Evolutionary conservation across 2,888 invertebrate species (phyloP).

Genomic region (Notocelia uddmanniana): DNA sequence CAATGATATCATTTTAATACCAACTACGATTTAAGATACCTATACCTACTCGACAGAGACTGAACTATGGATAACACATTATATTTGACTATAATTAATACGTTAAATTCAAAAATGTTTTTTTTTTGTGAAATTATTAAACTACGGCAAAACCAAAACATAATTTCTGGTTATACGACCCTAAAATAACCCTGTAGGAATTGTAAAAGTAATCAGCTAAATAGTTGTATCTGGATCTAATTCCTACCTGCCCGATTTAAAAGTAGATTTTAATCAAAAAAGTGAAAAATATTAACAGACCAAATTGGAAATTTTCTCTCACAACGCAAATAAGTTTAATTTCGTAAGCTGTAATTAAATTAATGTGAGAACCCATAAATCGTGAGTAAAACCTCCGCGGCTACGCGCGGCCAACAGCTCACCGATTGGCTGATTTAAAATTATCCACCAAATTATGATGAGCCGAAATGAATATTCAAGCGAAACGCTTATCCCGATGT

Average conservation of each 20-base stretch:
- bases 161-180: background rate
- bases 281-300: conserved; percentile 13
- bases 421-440: conserved; percentile 80
- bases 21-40: background rate
- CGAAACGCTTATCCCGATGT: conserved; percentile 79
- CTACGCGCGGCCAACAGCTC: conserved; percentile 55
- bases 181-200: too few relatives aligned
- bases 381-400: conserved; percentile 61
- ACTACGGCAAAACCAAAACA: background rate
- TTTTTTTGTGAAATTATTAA: background rate
- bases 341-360: conserved; percentile 60
- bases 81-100: background rate
- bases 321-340: conserved; percentile 48
- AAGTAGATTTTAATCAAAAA: background rate
- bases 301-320: conserved; percentile 20
- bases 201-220: too few relatives aligned
- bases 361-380: conserved; percentile 74
- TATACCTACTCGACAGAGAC: background rate
- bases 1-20: conserved; percentile 1
- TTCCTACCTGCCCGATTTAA: background rate
- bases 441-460: conserved; percentile 82
- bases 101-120: background rate
- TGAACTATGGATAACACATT: background rate
- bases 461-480: conserved; percentile 84
- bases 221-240: too few relatives aligned